Percentiles rank a stretch among this genome's conserved stretches.
Conservation (phyloP, 2,113 vertebrate genomes). For the Telmatochromis sp. region DNA sequence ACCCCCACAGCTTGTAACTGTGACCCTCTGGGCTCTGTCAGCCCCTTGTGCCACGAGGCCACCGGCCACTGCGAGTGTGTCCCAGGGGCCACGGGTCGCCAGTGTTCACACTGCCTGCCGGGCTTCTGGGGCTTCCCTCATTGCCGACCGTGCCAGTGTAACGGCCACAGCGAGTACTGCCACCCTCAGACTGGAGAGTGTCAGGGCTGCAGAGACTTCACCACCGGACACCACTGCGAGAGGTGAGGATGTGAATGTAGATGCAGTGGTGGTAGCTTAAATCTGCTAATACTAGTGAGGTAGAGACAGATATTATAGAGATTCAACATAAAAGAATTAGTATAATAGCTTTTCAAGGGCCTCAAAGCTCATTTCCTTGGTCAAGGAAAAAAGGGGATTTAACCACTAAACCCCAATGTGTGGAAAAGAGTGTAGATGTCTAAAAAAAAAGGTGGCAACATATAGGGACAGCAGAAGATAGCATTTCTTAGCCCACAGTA, state of each 20-base stretch:
- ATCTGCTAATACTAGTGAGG: not conserved
- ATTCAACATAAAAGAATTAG: not conserved
- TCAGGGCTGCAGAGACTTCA: conserved; percentile 82
- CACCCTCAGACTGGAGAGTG: conserved; percentile 82
- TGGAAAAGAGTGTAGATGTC: not conserved
- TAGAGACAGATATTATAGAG: not conserved
- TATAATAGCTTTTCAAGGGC: not conserved
- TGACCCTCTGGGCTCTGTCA: conserved; percentile 75
- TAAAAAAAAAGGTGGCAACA: not conserved
- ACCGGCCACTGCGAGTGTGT: conserved; percentile 88
- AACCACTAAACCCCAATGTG: not conserved
- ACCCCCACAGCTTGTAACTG: conserved; percentile 82
- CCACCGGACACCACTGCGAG: conserved; percentile 84
- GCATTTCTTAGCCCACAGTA: not conserved
- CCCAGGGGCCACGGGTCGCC: conserved; percentile 76
- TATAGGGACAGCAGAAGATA: not conserved
- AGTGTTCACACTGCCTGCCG: conserved; percentile 84
- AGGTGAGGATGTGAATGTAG: conserved; percentile 56
- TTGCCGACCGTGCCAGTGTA: conserved; percentile 88
- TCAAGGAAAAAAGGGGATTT: not conserved
- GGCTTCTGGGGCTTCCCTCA: conserved; percentile 91
- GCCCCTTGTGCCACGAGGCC: conserved; percentile 76
- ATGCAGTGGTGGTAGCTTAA: not conserved
- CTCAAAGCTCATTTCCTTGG: not conserved
- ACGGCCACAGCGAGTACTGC: conserved; percentile 84